Base-by-base conservation (phyloP, 2,888 invertebrate species). In the Phaedon cochleariae region DNA sequence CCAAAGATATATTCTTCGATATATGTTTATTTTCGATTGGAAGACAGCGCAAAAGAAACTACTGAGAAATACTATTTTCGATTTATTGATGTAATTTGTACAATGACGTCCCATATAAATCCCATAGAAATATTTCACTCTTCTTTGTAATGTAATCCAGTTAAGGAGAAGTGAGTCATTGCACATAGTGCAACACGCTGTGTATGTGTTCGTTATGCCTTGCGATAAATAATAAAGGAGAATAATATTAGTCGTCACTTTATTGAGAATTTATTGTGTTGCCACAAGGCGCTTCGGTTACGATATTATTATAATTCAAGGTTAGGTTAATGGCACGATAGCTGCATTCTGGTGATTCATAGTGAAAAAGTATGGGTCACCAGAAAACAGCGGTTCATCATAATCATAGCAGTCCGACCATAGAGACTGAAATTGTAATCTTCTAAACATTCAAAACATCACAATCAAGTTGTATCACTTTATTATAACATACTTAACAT, bases 231-330 rank as follows among this genome's bases (percentile, higher is more conserved):
- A 60, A 64, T 64, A 57, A 60, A 64, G 55, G 54, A 41, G 60
- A 64, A 58, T 59, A 64, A 65, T 64, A 64, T 61, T 57, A 60
- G 60, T 58, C 46, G 41, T 41, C 26, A 65, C 65, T 45, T 65
- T 65, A 65, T 65, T 52, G 61, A 61, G 58, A 61, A 65, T 65
- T 65, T 65, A 65, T 65, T 52, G 61, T 61, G 51, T 31, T 61
- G 41, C 10, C 12, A 2, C 41, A 15, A 41, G 41, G n/a, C 41
- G 15, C 41, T 41, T 41, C 15, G 15, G 41, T 41, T 41, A 10
- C 41, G 7, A 41, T 41, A 65, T 61, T 61, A 65, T 65, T 65
- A 52, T 46, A 65, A 61, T 65, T 61, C 61, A 65, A 61, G 65
- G 61, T 48, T 53, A 58, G 49, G 57, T 61, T 57, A 57, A 62